Conservation (phyloP, 2,888 invertebrate genomes). For the Hemistola chrysoprasaria region DNA sequence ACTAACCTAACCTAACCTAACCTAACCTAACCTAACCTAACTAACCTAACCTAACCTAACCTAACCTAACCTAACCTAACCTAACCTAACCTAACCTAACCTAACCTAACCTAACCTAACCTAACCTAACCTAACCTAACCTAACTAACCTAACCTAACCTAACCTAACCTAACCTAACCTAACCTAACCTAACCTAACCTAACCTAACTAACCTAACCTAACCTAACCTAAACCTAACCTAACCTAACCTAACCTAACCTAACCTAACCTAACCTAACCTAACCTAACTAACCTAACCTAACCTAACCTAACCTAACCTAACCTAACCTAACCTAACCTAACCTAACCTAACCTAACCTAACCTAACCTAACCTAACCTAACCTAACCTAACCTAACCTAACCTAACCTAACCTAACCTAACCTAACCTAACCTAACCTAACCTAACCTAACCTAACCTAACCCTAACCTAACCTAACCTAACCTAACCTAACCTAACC, state of each 20-base stretch:
- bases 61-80: conserved; percentile 15
- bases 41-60: conserved; percentile 20
- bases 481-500: conserved; percentile 18
- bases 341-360: conserved; percentile 23
- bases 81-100: conserved; percentile 9
- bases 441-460: conserved; percentile 15
- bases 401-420: conserved; percentile 17
- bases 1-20: conserved; percentile 15
- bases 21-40: conserved; percentile 18
- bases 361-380: conserved; percentile 1
- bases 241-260: conserved; percentile 10
- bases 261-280: conserved; percentile 12
- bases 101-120: conserved; percentile 13
- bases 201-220: conserved; percentile 7
- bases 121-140: conserved; percentile 12
- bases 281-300: conserved; percentile 4
- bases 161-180: conserved; percentile 11
- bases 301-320: background rate
- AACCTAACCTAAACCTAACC: conserved; percentile 9
- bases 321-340: background rate
- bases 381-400: background rate
- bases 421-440: conserved; percentile 18
- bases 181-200: conserved; percentile 8
- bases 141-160: conserved; percentile 10
- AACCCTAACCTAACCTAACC: conserved; percentile 18